Evolutionary conservation across 1,140 invertebrate genomes (phyloP).

Genomic region (Drosophila arizonae): DNA sequence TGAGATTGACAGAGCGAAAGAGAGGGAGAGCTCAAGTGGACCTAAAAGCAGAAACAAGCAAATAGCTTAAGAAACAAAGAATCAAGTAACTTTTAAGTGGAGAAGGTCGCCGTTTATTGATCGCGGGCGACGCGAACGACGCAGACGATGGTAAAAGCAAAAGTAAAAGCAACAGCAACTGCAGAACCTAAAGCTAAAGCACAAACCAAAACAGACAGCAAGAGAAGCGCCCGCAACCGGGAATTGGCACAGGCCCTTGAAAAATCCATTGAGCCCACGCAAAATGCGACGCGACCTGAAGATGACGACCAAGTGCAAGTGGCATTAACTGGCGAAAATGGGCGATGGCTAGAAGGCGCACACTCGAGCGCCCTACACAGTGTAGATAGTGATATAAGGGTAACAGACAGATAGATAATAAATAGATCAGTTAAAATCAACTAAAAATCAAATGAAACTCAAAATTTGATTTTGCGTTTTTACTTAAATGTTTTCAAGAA

Average conservation of each 20-base stretch:
- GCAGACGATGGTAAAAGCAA: conserved; percentile 36
- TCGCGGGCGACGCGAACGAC: conserved; percentile 49
- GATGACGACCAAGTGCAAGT: conserved; percentile 45
- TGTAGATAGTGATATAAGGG: background rate
- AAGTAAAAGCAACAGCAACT: conserved; percentile 30
- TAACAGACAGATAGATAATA: no score
- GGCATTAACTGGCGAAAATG: conserved; percentile 17
- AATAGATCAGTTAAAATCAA: no score
- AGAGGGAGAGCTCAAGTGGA: conserved; percentile 50
- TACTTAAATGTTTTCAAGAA: no score
- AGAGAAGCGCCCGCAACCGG: conserved; percentile 38
- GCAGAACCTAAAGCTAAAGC: conserved; percentile 31
- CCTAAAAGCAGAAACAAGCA: conserved; percentile 48
- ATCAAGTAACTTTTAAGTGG: conserved; percentile 38
- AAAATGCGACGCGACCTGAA: conserved; percentile 42
- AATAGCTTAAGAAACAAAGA: conserved; percentile 37
- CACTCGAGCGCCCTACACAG: background rate
- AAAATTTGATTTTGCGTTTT: no score
- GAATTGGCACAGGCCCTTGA: conserved; percentile 78
- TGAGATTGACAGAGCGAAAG: background rate
- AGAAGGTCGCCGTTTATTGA: conserved; percentile 77
- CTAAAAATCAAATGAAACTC: no score
- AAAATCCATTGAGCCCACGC: conserved; percentile 69
- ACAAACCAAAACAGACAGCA: conserved; percentile 37
- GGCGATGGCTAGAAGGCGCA: background rate